These are phyloP conservation scores for Tromatobia lineatoria DNA, from an alignment of 2,888 invertebrate genomes.

Conservation along the genomic window DNA sequence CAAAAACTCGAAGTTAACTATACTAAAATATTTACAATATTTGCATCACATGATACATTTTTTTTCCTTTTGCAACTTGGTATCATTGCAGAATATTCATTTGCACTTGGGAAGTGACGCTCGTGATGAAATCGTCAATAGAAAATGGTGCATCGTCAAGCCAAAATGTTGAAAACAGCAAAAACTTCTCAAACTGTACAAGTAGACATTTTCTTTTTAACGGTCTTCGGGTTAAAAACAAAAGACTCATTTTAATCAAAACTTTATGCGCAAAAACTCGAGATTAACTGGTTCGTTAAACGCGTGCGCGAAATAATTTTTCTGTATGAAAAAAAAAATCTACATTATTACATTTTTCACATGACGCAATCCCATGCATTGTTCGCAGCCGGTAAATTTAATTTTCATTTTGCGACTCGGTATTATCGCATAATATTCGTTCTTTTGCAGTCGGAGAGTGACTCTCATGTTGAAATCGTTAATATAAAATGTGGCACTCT, in stretches of 20 bases:
- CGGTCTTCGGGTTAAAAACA: neutral
- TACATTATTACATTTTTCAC: neutral
- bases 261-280: neutral
- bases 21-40: too few species aligned
- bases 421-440: conserved; percentile 2
- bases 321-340: neutral
- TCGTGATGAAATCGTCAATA: too few species aligned
- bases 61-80: too few species aligned
- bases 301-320: neutral
- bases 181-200: too few species aligned
- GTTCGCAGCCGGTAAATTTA: conserved; percentile 4
- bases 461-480: conserved; percentile 40
- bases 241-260: neutral
- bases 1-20: too few species aligned
- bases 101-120: too few species aligned
- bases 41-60: too few species aligned
- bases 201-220: too few species aligned
- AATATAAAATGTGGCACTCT: conserved; percentile 58
- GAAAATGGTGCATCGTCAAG: too few species aligned
- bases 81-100: too few species aligned
- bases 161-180: too few species aligned
- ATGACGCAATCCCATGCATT: neutral
- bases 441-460: conserved; percentile 22
- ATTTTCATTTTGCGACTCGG: neutral
- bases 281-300: neutral